Evolutionary conservation across 2,888 invertebrate species (phyloP).

Genomic region (Seladonia tumulorum): DNA sequence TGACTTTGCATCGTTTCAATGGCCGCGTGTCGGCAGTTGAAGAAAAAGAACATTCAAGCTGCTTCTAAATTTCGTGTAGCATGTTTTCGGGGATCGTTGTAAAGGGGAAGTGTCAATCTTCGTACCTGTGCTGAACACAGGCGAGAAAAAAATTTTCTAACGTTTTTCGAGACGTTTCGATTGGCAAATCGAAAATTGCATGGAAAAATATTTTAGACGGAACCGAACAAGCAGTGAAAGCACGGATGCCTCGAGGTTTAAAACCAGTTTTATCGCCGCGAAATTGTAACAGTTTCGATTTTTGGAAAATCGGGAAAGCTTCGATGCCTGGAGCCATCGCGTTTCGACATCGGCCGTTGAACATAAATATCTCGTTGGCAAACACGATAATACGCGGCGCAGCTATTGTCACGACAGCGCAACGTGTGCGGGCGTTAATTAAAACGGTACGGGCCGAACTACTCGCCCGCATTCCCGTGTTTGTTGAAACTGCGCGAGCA

Average conservation of each 20-base stretch:
- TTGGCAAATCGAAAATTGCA: neutral
- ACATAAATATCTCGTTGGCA: conserved; percentile 16
- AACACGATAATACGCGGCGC: neutral
- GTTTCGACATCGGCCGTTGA: neutral
- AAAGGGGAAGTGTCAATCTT: neutral
- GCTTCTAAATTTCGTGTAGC: neutral
- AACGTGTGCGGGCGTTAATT: conserved; percentile 34
- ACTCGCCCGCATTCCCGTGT: neutral
- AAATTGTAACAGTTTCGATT: neutral
- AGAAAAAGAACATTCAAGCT: neutral
- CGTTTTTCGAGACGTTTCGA: neutral
- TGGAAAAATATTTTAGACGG: neutral
- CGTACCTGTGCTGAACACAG: neutral
- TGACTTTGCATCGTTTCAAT: neutral
- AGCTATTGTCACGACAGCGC: conserved; percentile 10
- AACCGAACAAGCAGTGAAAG: no score
- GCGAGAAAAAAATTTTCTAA: neutral
- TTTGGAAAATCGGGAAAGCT: neutral
- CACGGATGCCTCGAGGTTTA: no score
- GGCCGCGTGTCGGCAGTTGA: no score
- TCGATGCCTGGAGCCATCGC: neutral
- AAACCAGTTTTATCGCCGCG: neutral
- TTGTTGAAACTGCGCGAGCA: conserved; percentile 34
- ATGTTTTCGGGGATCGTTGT: no score
- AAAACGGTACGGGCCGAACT: conserved; percentile 18